A percentile compares a stretch with the other conserved stretches of the same genome.
Conservation (phyloP, 1,140 invertebrate species). For the Tachypleus tridentatus region DNA sequence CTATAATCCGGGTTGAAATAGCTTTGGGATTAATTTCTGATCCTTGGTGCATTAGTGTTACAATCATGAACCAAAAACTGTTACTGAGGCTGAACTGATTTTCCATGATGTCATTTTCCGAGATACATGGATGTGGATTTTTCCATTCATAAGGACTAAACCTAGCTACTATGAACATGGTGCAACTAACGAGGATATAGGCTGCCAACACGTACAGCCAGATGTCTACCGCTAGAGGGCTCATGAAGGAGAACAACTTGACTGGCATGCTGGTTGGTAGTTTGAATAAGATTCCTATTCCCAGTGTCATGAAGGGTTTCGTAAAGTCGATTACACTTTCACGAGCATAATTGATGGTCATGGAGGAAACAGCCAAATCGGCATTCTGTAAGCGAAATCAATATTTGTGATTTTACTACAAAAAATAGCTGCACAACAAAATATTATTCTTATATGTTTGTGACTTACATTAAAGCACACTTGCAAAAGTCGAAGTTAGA, state of each 20-base stretch:
- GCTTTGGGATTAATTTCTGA: conserved; percentile 52
- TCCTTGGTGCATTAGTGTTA: conserved; percentile 36
- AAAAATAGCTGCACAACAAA: too few species aligned
- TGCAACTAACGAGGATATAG: conserved; percentile 43
- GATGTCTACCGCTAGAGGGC: conserved; percentile 44
- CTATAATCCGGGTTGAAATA: conserved; percentile 82
- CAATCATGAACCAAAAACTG: conserved; percentile 41
- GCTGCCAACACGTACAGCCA: conserved; percentile 45
- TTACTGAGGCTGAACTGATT: conserved; percentile 43
- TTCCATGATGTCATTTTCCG: conserved; percentile 42
- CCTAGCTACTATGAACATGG: conserved; percentile 71
- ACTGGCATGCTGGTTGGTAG: conserved; percentile 40
- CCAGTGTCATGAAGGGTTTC: conserved; percentile 82
- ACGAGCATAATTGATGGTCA: conserved; percentile 86
- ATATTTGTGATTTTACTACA: too few species aligned
- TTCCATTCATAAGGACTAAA: conserved; percentile 48
- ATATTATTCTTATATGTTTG: too few species aligned
- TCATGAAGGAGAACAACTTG: conserved; percentile 46
- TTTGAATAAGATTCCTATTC: conserved; percentile 73
- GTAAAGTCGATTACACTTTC: conserved; percentile 91
- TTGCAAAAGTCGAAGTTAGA: too few species aligned
- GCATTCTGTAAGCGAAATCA: conserved; percentile 51
- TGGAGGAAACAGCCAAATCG: conserved; percentile 78
- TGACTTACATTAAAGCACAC: too few species aligned
- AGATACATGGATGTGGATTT: conserved; percentile 45